phyloP scores from a whole-genome alignment of 2,888 invertebrate genomes.

The Cryptocephalus primarius region DNA sequence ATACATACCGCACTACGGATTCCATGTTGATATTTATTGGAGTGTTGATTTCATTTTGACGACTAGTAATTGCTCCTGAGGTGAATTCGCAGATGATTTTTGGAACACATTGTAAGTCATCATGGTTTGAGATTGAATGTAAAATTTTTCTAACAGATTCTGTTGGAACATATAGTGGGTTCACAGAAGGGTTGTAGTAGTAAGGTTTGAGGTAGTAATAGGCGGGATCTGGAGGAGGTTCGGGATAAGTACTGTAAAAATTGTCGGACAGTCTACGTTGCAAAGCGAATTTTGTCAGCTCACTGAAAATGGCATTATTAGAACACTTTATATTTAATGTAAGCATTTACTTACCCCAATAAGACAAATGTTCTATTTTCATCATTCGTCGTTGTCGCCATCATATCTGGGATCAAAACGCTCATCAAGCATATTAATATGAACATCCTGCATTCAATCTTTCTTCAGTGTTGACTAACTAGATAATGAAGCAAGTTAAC shows the following conservation, averaged over 20 bases:
- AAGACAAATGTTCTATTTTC: slow-evolving; percentile 9
- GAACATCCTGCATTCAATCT: no score
- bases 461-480: not conserved
- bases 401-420: not conserved
- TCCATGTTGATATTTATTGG: slow-evolving; percentile 40
- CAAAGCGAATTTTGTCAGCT: not conserved
- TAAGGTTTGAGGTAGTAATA: slow-evolving; percentile 5
- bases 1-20: slow-evolving; percentile 49
- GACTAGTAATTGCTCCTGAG: slow-evolving; percentile 38
- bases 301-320: not conserved
- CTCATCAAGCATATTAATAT: not conserved
- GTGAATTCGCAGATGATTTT: slow-evolving; percentile 70
- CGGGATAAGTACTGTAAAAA: not conserved
- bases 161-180: not conserved
- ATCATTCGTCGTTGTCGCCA: not conserved
- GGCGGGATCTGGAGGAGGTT: not conserved
- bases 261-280: no score
- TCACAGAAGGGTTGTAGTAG: slow-evolving; percentile 6
- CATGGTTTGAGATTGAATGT: slow-evolving; percentile 54
- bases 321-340: no score
- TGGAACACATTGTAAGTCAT: slow-evolving; percentile 70
- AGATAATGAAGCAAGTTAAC: not conserved
- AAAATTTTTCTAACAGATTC: slow-evolving; percentile 39
- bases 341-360: slow-evolving; percentile 9
- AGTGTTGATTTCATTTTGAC: slow-evolving; percentile 20